phyloP scores from a whole-genome alignment of 2,797 vertebrate species.

The Octomys mimax region DNA sequence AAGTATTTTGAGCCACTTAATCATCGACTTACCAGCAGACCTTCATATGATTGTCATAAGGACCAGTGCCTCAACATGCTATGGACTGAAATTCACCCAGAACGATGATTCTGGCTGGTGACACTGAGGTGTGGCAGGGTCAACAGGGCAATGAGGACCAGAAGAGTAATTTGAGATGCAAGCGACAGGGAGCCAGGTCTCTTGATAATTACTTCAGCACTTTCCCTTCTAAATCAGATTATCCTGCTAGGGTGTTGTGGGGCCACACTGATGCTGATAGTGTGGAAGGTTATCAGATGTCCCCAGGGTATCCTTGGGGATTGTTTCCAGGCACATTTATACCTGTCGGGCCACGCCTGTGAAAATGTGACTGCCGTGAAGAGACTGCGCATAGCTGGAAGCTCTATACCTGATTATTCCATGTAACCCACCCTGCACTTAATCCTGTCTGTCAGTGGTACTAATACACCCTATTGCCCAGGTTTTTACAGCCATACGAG shows the following conservation, averaged over 20 bases:
- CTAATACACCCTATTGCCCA: neutral
- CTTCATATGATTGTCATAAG: neutral
- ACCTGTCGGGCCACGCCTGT: neutral
- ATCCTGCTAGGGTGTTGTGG: neutral
- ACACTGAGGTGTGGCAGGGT: neutral
- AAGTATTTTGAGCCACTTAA: neutral
- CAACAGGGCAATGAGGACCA: neutral
- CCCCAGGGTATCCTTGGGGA: neutral
- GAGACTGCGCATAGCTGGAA: neutral
- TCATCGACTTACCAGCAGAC: neutral
- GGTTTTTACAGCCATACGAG: neutral
- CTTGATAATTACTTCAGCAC: no score
- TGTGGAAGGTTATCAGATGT: neutral
- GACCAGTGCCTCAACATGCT: neutral
- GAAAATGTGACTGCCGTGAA: neutral
- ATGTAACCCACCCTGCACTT: neutral
- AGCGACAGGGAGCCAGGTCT: neutral
- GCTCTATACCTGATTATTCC: neutral
- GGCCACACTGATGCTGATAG: neutral
- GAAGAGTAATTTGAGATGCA: neutral
- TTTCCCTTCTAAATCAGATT: neutral
- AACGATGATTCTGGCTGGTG: neutral
- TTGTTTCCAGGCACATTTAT: neutral
- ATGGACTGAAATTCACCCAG: neutral
- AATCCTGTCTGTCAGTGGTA: neutral